Conservation (phyloP, 1,140 invertebrate genomes). For the Mesaphorura yosii region DNA sequence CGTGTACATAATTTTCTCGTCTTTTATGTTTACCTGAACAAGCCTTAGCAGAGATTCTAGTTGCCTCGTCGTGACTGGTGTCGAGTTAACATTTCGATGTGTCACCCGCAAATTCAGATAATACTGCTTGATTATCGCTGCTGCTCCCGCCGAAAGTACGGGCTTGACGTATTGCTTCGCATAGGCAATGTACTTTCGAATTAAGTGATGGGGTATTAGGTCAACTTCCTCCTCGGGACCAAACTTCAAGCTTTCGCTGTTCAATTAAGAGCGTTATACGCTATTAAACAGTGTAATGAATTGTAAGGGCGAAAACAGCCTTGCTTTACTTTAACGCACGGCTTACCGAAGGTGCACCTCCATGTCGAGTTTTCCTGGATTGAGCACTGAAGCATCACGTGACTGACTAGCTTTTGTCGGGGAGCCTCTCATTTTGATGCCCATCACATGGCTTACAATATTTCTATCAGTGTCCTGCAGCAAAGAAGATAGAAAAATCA, state of each 20-base stretch:
- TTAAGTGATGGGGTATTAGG: slow-evolving; percentile 56
- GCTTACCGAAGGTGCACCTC: background rate
- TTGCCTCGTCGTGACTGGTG: slow-evolving; percentile 70
- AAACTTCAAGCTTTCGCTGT: slow-evolving; percentile 51
- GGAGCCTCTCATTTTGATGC: too few species aligned
- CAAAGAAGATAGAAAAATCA: slow-evolving; percentile 27
- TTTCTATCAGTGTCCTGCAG: slow-evolving; percentile 56
- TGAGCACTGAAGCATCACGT: too few species aligned
- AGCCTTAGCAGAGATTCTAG: slow-evolving; percentile 78
- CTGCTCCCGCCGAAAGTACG: slow-evolving; percentile 56
- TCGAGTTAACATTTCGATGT: slow-evolving; percentile 48
- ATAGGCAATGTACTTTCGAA: slow-evolving; percentile 85
- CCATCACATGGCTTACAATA: slow-evolving; percentile 69
- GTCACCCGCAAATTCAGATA: slow-evolving; percentile 65
- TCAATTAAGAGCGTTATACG: slow-evolving; percentile 8
- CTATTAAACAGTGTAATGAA: background rate
- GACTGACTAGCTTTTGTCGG: too few species aligned
- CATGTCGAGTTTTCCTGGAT: too few species aligned
- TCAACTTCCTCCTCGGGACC: slow-evolving; percentile 51
- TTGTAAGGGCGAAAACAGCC: too few species aligned
- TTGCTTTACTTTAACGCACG: too few species aligned
- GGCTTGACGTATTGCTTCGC: slow-evolving; percentile 79
- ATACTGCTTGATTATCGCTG: slow-evolving; percentile 58
- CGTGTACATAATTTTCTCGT: too few species aligned
- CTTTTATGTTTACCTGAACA: slow-evolving; percentile 51